Percentiles rank a stretch among this genome's conserved stretches.
Evolutionary conservation across 2,888 invertebrate species (phyloP).

Genomic region (Sinhomidia bicolor): DNA sequence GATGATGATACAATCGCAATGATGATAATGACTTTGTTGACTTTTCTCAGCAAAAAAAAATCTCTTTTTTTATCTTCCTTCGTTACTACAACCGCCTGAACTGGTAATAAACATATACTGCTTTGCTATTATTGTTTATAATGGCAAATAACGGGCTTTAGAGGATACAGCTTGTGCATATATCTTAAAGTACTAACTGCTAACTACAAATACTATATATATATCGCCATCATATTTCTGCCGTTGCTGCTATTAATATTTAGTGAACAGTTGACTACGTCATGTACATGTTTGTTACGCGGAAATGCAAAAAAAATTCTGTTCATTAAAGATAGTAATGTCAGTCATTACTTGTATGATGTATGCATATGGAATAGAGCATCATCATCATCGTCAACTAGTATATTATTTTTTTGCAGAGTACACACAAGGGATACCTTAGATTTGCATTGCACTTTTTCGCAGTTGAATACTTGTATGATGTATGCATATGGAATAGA

Average conservation of each 20-base stretch:
- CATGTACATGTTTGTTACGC: too few species aligned
- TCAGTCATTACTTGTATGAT: not conserved
- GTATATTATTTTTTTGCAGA: too few species aligned
- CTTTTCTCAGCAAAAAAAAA: constrained; percentile 21
- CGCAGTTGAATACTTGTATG: too few species aligned
- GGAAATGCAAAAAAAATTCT: constrained; percentile 9
- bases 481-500: not conserved
- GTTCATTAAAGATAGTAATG: not conserved
- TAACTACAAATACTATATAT: not conserved
- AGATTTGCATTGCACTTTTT: too few species aligned
- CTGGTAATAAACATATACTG: not conserved
- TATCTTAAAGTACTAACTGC: not conserved
- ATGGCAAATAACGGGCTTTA: too few species aligned
- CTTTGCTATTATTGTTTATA: not conserved
- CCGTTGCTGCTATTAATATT: not conserved
- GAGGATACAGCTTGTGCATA: too few species aligned
- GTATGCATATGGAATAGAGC: not conserved
- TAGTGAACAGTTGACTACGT: not conserved
- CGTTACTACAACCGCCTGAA: not conserved
- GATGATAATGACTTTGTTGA: constrained; percentile 57
- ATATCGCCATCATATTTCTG: not conserved
- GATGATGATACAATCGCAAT: not conserved
- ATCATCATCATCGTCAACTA: too few species aligned
- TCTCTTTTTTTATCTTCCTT: not conserved
- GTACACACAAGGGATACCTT: too few species aligned